These are phyloP conservation scores for Thecophora atra DNA, from an alignment of 2,888 invertebrate genomes.

Conservation along the genomic window DNA sequence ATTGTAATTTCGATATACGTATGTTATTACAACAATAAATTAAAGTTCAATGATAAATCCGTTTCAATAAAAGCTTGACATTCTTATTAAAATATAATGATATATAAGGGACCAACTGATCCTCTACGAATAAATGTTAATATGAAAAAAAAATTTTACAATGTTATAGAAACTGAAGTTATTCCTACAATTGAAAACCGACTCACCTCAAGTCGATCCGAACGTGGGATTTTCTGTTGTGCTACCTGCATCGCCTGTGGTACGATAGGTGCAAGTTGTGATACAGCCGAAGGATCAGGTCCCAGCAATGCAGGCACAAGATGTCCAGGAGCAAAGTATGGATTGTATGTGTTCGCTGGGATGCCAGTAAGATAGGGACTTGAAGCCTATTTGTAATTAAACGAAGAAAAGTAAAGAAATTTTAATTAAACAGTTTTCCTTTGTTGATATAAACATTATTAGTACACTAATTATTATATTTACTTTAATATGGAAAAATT, in stretches of 20 bases:
- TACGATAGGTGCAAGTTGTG: conserved; percentile 81
- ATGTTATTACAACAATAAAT: background rate
- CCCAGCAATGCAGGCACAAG: conserved; percentile 91
- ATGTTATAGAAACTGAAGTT: too few relatives aligned
- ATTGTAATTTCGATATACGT: too few relatives aligned
- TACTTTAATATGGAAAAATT: too few relatives aligned
- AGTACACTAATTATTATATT: too few relatives aligned
- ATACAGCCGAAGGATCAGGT: conserved; percentile 83
- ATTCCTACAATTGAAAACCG: conserved; percentile 24
- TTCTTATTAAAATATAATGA: conserved; percentile 38
- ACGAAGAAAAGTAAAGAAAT: conserved; percentile 33
- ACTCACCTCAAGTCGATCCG: conserved; percentile 96
- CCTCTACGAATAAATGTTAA: conserved; percentile 21
- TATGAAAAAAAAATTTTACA: conserved; percentile 40
- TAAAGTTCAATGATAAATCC: background rate
- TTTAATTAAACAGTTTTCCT: too few relatives aligned
- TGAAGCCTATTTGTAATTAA: conserved; percentile 73
- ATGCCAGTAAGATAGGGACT: conserved; percentile 92
- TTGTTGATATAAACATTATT: too few relatives aligned
- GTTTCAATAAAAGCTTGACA: conserved; percentile 46
- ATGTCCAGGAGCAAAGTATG: conserved; percentile 88
- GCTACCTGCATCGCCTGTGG: conserved; percentile 87
- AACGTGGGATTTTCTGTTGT: conserved; percentile 93
- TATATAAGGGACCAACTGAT: conserved; percentile 36
- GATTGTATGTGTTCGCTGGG: conserved; percentile 90